These are phyloP conservation scores for Drosophila crucigera DNA, from an alignment of 2,888 invertebrate genomes.

Conservation along the genomic window DNA sequence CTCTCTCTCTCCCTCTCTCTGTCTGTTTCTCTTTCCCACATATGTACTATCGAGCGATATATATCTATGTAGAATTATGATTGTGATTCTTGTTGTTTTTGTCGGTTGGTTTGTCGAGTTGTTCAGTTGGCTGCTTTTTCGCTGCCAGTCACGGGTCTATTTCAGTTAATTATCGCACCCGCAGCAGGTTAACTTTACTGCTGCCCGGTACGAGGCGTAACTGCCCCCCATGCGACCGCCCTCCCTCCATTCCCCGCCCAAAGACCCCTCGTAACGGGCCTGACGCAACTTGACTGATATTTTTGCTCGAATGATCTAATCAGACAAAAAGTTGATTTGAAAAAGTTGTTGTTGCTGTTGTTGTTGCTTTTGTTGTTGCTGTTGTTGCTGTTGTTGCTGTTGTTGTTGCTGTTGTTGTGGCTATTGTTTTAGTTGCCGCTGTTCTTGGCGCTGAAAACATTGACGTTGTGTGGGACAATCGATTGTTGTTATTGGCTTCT, in stretches of 20 bases:
- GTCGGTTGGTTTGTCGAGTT: slow-evolving; percentile 9
- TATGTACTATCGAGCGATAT: slow-evolving; percentile 30
- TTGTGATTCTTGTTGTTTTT: slow-evolving; percentile 26
- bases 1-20: neutral
- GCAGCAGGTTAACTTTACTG: slow-evolving; percentile 68
- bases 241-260: neutral
- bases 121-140: slow-evolving; percentile 26
- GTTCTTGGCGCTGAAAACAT: slow-evolving; percentile 29
- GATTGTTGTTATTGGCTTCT: slow-evolving; percentile 35
- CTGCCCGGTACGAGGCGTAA: slow-evolving; percentile 41
- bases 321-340: slow-evolving; percentile 79
- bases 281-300: slow-evolving; percentile 76
- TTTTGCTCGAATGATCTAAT: slow-evolving; percentile 76
- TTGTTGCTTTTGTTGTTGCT: slow-evolving; percentile 45
- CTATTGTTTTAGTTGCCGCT: slow-evolving; percentile 24
- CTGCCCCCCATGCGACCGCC: slow-evolving; percentile 7
- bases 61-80: slow-evolving; percentile 43
- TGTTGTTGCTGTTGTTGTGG: slow-evolving; percentile 42
- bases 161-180: slow-evolving; percentile 78
- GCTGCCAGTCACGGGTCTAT: slow-evolving; percentile 74
- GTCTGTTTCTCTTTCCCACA: slow-evolving; percentile 3
- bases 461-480: slow-evolving; percentile 44
- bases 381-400: slow-evolving; percentile 48
- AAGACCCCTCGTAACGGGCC: slow-evolving; percentile 15
- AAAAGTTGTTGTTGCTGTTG: slow-evolving; percentile 58